A percentile compares a stretch with the other conserved stretches of the same genome.
Conservation (phyloP, 2,113 vertebrate species). For the Hippocampus comes region DNA sequence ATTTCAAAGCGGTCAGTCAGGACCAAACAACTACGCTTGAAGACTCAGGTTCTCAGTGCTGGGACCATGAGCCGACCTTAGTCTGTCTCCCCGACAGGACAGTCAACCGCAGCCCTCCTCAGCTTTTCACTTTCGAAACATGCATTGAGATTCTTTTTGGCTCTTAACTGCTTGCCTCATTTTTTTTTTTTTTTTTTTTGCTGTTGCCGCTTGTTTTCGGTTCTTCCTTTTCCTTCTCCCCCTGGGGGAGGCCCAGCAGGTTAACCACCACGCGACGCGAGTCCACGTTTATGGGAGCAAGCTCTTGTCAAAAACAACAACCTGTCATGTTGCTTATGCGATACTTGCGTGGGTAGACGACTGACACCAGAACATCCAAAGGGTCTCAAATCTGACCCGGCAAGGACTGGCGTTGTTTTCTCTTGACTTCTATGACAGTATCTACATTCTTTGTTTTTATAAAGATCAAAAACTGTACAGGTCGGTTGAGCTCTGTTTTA, state of each 20-base stretch:
- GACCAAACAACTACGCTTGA: conserved; percentile 33
- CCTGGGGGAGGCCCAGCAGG: neutral
- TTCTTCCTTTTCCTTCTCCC: neutral
- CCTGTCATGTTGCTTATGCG: conserved; percentile 3
- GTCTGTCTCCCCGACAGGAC: conserved; percentile 48
- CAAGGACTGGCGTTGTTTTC: conserved; percentile 49
- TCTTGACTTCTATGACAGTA: conserved; percentile 42
- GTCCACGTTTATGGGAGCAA: neutral
- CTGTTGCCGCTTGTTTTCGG: neutral
- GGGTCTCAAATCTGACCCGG: conserved; percentile 1
- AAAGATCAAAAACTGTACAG: conserved; percentile 78
- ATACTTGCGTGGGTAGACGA: conserved; percentile 21
- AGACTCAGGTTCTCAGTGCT: conserved; percentile 69
- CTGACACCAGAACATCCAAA: neutral
- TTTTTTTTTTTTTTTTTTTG: too few relatives aligned
- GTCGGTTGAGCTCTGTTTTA: conserved; percentile 90
- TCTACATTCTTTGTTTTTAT: conserved; percentile 65
- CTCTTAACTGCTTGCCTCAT: neutral
- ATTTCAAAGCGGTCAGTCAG: conserved; percentile 5
- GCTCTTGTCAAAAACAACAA: neutral
- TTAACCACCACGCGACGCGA: conserved; percentile 10
- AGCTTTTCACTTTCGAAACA: conserved; percentile 53
- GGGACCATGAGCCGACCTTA: conserved; percentile 87
- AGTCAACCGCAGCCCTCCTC: conserved; percentile 24
- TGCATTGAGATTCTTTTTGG: conserved; percentile 20